Evolutionary conservation across 2,888 invertebrate genomes (phyloP).

Genomic region (Spatulosminthurus flaviceps): DNA sequence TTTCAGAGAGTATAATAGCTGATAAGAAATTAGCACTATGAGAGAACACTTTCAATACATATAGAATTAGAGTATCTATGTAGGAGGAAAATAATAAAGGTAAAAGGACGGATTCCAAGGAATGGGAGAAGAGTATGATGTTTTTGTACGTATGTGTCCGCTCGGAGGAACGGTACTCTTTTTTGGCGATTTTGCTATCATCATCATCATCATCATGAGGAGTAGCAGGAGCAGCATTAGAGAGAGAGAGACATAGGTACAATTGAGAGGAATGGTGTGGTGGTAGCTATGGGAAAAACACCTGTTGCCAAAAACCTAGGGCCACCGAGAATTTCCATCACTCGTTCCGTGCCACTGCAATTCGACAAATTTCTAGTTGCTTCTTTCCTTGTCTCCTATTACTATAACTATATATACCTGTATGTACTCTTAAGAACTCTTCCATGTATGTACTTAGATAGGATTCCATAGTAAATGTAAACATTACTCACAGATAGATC

Average conservation of each 20-base stretch:
- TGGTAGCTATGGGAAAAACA: conserved; percentile 15
- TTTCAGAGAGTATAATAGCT: not conserved
- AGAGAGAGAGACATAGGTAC: not conserved
- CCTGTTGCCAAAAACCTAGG: conserved; percentile 23
- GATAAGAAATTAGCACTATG: not conserved
- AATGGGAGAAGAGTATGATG: not conserved
- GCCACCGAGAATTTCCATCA: conserved; percentile 28
- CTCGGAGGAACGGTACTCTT: conserved; percentile 13
- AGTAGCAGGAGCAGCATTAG: no score
- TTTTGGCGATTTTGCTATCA: conserved; percentile 21
- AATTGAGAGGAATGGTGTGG: not conserved
- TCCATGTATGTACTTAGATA: not conserved
- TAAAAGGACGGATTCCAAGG: not conserved
- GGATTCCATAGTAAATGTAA: no score
- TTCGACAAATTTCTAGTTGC: not conserved
- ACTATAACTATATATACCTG: not conserved
- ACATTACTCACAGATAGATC: no score
- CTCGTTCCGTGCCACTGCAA: not conserved
- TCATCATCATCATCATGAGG: not conserved
- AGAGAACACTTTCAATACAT: not conserved
- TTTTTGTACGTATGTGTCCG: conserved; percentile 26
- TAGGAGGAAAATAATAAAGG: not conserved
- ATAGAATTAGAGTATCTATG: not conserved
- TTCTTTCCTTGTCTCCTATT: not conserved
- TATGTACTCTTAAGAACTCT: no score